Conservation (phyloP, 2,797 vertebrate genomes). For the Peromyscus aztecus region DNA sequence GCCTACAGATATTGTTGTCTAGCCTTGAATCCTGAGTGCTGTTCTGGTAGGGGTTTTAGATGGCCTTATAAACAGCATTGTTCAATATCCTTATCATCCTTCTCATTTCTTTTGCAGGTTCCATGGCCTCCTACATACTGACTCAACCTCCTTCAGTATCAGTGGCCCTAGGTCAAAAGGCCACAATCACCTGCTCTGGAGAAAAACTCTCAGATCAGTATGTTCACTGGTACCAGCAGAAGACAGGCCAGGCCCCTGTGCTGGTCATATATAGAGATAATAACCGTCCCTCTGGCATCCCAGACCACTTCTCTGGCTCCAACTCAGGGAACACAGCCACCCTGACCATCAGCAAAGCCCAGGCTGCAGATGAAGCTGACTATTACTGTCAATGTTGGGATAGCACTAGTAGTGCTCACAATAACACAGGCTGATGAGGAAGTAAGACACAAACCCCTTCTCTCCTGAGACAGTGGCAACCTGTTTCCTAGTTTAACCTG, state of each 20-base stretch:
- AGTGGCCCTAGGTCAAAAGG: not conserved
- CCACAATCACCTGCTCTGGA: not conserved
- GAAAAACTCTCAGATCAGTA: not conserved
- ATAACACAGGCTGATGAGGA: not conserved
- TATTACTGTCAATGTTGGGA: too few species aligned
- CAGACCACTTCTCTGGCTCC: not conserved
- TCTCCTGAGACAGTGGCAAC: too few species aligned
- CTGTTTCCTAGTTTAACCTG: not conserved
- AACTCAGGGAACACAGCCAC: not conserved
- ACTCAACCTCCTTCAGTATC: not conserved
- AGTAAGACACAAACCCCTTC: not conserved
- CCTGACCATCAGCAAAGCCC: too few species aligned
- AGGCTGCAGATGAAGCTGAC: too few species aligned
- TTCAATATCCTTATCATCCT: rapidly evolving
- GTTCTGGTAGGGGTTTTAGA: too few species aligned
- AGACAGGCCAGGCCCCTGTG: not conserved
- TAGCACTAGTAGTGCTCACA: too few species aligned
- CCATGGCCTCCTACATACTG: not conserved
- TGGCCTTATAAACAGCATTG: not conserved
- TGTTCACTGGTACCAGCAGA: not conserved
- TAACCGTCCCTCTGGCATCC: rapidly evolving
- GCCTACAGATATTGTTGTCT: not conserved
- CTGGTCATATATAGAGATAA: not conserved
- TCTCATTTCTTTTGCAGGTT: not conserved
- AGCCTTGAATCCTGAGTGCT: not conserved